A percentile compares a stretch with the other conserved stretches of the same genome.
phyloP scores from a whole-genome alignment of 2,888 invertebrate species.

The Globia sparganii region DNA sequence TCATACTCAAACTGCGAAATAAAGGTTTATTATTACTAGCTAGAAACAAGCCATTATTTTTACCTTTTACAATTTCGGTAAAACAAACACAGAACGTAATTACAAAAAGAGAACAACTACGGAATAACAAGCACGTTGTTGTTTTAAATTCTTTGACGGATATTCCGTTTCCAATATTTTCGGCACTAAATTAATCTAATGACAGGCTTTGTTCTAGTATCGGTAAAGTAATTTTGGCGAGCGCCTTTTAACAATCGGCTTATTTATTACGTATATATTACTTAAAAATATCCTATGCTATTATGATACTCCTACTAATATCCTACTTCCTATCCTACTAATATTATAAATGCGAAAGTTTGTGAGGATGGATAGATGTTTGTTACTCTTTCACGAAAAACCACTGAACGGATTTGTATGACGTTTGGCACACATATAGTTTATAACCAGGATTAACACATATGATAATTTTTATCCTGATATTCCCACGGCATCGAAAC shows the following conservation, averaged over 20 bases:
- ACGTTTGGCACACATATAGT: no score
- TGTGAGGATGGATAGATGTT: no score
- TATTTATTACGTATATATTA: not conserved
- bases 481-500: no score
- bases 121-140: constrained; percentile 47
- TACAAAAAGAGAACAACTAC: constrained; percentile 48
- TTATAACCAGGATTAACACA: no score
- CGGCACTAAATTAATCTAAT: constrained; percentile 30
- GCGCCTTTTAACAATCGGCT: not conserved
- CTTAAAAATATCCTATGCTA: no score
- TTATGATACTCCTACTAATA: no score
- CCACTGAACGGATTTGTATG: no score
- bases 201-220: constrained; percentile 15
- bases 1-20: not conserved
- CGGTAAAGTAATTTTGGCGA: constrained; percentile 20
- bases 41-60: constrained; percentile 21
- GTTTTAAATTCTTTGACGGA: constrained; percentile 49
- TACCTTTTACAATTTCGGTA: constrained; percentile 34
- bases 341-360: no score
- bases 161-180: constrained; percentile 38
- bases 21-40: constrained; percentile 7
- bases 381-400: no score
- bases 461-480: no score
- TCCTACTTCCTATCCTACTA: no score
- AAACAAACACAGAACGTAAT: constrained; percentile 40